These are phyloP conservation scores for Paramormyrops kingsleyae DNA, from an alignment of 2,113 vertebrate genomes.

Conservation along the genomic window DNA sequence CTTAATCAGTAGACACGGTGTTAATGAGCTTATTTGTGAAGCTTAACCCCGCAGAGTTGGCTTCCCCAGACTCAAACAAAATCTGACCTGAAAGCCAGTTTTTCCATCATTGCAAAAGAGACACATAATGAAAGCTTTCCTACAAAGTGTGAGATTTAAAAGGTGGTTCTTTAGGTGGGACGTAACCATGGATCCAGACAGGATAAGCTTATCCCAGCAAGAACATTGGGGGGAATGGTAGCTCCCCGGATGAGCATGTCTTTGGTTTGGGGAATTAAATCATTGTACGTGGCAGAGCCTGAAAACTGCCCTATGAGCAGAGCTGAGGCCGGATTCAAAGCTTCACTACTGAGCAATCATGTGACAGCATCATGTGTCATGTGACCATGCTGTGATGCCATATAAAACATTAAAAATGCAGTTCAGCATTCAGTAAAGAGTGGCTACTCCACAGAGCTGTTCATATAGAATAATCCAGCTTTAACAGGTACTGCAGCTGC, in stretches of 20 bases:
- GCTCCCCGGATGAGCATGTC: background rate
- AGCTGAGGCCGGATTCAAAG: background rate
- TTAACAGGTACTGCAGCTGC: background rate
- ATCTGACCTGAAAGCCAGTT: slow-evolving; percentile 13
- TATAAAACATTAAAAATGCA: background rate
- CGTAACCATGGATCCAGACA: background rate
- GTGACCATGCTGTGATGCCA: background rate
- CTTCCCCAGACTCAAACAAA: background rate
- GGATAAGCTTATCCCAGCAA: background rate
- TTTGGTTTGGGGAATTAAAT: background rate
- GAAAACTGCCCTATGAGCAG: background rate
- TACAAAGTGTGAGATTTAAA: background rate
- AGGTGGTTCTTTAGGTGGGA: background rate
- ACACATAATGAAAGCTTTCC: background rate
- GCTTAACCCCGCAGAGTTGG: background rate
- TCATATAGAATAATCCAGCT: background rate
- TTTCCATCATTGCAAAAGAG: background rate
- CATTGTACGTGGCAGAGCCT: background rate
- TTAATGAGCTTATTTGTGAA: slow-evolving; percentile 50
- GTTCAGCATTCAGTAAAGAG: background rate
- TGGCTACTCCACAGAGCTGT: background rate
- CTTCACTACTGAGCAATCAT: background rate
- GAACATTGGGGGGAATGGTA: background rate
- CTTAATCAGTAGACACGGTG: slow-evolving; percentile 6
- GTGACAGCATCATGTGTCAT: background rate